Percentiles rank a stretch among this genome's conserved stretches.
Conservation (phyloP, 2,888 invertebrate species). For the Clanis bilineata region DNA sequence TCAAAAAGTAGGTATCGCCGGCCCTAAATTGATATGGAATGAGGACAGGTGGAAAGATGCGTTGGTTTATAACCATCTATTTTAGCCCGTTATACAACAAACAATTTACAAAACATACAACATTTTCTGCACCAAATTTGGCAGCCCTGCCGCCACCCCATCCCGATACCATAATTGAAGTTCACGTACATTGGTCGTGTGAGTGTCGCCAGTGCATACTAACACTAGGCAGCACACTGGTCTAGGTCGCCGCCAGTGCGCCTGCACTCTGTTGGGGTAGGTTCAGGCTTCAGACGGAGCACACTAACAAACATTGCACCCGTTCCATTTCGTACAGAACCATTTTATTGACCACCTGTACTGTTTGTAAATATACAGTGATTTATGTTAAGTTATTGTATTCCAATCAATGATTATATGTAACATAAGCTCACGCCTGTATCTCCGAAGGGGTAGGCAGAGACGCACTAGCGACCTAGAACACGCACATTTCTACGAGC, state of each 20-base stretch:
- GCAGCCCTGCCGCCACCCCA: conserved; percentile 28
- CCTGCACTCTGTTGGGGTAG: conserved; percentile 60
- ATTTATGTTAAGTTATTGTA: not conserved
- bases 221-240: conserved; percentile 34
- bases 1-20: too few species aligned
- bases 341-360: conserved; percentile 11
- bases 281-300: conserved; percentile 37
- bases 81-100: too few species aligned
- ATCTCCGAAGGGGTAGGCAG: too few species aligned
- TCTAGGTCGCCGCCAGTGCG: conserved; percentile 45
- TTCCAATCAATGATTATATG: not conserved
- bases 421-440: too few species aligned
- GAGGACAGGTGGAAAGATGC: too few species aligned
- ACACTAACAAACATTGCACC: not conserved
- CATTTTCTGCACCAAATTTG: not conserved
- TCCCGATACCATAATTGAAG: conserved; percentile 57
- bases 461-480: too few species aligned
- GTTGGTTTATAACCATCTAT: too few species aligned
- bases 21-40: too few species aligned
- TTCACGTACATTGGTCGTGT: conserved; percentile 42
- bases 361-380: not conserved
- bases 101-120: not conserved
- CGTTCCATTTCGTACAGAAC: conserved; percentile 1
- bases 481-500: too few species aligned
- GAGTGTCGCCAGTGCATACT: conserved; percentile 35